A percentile compares a stretch with the other conserved stretches of the same genome.
Conservation (phyloP, 2,888 invertebrate species). For the Dioctria linearis region DNA sequence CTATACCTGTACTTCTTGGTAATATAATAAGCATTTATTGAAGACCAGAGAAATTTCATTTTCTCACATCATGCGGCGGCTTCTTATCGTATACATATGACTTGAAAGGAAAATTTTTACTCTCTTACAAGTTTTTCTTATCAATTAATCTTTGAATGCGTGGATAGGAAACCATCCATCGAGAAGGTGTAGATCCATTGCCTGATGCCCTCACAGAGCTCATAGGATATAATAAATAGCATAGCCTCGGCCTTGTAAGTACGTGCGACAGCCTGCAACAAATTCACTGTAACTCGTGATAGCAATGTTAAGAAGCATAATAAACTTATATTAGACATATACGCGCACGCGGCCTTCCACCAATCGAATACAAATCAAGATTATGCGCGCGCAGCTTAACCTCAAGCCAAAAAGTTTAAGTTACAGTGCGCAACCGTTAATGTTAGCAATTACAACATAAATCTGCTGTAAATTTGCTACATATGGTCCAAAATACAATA, state of each 20-base stretch:
- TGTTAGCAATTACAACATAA: constrained; percentile 15
- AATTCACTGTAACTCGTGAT: constrained; percentile 9
- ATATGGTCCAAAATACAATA: not conserved
- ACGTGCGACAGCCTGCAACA: constrained; percentile 17
- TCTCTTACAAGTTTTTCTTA: constrained; percentile 30
- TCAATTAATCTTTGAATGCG: constrained; percentile 39
- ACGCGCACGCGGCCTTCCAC: not conserved
- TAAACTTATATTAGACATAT: constrained; percentile 2
- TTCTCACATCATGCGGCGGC: constrained; percentile 21
- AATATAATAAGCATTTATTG: not conserved
- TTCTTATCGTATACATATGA: constrained; percentile 15
- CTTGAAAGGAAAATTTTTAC: not conserved
- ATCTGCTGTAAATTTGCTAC: constrained; percentile 19
- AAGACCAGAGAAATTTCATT: constrained; percentile 29
- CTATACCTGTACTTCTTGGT: no score
- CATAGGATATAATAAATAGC: constrained; percentile 26
- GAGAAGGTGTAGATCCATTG: not conserved
- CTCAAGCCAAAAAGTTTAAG: constrained; percentile 4
- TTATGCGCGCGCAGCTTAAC: constrained; percentile 8
- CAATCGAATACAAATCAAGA: not conserved
- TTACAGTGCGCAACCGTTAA: constrained; percentile 25
- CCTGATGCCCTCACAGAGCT: not conserved
- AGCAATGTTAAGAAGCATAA: constrained; percentile 1
- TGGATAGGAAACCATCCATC: constrained; percentile 18
- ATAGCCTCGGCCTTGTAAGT: not conserved